Evolutionary conservation across 2,888 invertebrate genomes (phyloP), one percentile per base, ranked within the genome.

Genomic region (Eueremaeus valkanovi): DNA sequence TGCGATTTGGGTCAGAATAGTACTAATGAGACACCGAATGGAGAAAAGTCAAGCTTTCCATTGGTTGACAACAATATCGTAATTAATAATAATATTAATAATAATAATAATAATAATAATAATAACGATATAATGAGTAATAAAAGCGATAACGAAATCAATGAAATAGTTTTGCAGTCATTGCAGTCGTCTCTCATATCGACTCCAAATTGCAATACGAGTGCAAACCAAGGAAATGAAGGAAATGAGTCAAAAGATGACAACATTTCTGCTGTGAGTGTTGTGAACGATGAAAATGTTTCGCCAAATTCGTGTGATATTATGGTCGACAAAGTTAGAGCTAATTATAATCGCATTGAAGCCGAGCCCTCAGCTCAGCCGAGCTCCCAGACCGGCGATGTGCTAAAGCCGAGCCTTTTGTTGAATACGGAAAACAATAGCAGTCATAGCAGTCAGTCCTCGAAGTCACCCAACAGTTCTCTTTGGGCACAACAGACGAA

Each of bases 241-340:
- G n/a, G n/a, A n/a, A n/a, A n/a, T n/a, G 70, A 42, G 40, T 70
- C 70, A 40, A 45, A 45, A 0, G 18, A 70, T 16, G 70, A 45
- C 13, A 45, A 70, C 13, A 70, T 16, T 21, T 27, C 45, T 40
- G 29, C 21, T 36, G 63, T 36, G 9, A 63, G 33, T 33, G 9
- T n/a, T 33, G 40, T 42, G 18, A 70, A 70, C 24, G 45, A 70
- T 21, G 45, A 70, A 29, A 70, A 70, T 70, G 70, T 70, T 42
- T 70, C 70, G 70, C 70, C 70, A 70, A 70, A 70, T 70, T 11
- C 70, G 27, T 70, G 70, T 70, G 70, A 70, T 70, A 70, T 29
- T 45, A 24, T 33, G 63, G 24, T 45, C 18, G 45, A 40, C 29
- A 70, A 66, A n/a, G 11, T 11, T 11, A 33, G 31, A 66, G 36